A percentile compares a stretch with the other conserved stretches of the same genome.
phyloP scores from a whole-genome alignment of 2,113 vertebrate genomes.

The Ondatra zibethicus region DNA sequence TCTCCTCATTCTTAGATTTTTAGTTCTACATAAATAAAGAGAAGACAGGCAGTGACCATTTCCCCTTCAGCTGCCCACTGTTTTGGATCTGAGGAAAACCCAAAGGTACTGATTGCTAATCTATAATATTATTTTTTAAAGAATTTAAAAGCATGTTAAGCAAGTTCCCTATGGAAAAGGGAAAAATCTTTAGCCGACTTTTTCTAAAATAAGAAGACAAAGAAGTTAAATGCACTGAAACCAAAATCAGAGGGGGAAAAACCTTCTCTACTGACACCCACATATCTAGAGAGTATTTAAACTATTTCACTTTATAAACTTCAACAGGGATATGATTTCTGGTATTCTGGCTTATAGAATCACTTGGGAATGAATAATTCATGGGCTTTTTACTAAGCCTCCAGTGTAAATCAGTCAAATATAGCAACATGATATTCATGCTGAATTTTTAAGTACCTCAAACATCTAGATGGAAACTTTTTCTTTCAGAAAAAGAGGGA shows the following conservation, averaged over 20 bases:
- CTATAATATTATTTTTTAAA: background rate
- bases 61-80: background rate
- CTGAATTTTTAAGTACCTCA: conserved; percentile 84
- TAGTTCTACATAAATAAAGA: conserved; percentile 33
- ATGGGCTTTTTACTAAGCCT: conserved; percentile 84
- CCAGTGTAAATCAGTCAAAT: conserved; percentile 87
- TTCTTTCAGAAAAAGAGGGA: conserved; percentile 63
- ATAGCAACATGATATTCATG: conserved; percentile 82
- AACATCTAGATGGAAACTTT: conserved; percentile 81
- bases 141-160: conserved; percentile 35
- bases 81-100: background rate
- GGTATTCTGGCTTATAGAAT: conserved; percentile 81
- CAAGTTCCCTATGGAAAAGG: background rate
- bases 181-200: background rate
- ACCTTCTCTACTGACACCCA: conserved; percentile 28
- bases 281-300: conserved; percentile 81
- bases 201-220: conserved; percentile 54
- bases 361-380: conserved; percentile 88
- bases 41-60: background rate
- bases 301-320: conserved; percentile 79
- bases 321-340: conserved; percentile 83
- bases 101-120: background rate
- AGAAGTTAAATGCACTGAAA: conserved; percentile 50
- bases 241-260: conserved; percentile 64
- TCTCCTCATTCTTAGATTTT: conserved; percentile 9